Evolutionary conservation across 2,113 vertebrate species (phyloP), one percentile per base, ranked within the genome.

Genomic region (Porphyrio hochstetteri): DNA sequence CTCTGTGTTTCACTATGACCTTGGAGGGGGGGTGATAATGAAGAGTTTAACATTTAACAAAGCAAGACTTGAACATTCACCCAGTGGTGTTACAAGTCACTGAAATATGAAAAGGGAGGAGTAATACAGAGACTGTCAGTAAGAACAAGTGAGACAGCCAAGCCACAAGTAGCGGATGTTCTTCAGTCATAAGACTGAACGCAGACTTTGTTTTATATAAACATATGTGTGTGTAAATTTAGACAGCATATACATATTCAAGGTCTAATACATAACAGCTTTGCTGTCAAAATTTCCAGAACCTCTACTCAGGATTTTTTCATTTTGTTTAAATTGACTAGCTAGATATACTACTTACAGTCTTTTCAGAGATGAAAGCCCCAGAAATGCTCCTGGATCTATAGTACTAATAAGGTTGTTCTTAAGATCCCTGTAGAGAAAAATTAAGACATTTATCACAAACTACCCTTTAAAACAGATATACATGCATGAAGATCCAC

Each of bases 321-420:
- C 44, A 46, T 33, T 78, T 70, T 53, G 11, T 82, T 81, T 68
- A 64, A 87, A 69, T 10, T 25, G 33, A 72, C 44, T 56, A 86
- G 50, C 16, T 59, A 82, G 71, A 84, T 59, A 50, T 55, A 91
- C 87, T 97, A 99, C 99, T 99, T 97, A 99, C 99, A 99, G 97
- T 98, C 98, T 98, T 97, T 99, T 99, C 57, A 99, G 98, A 14
- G 98, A 98, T 24, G 98, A 96, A 95, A 99, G 98, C 68, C 99
- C 99, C 82, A 98, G 97, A 95, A 99, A 99, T 82, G 99, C 99
- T 90, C 98, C 99, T 16, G 99, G 99, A 95, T 99, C 99, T 93
- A 99, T 99, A 44, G 96, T 98, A 93, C 98, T 99, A 96, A 99
- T 99, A 65, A 99, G 96, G 98, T 99, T 99, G 96, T 99, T 99